phyloP scores from a whole-genome alignment of 2,113 vertebrate species.

The Dromiciops gliroides region DNA sequence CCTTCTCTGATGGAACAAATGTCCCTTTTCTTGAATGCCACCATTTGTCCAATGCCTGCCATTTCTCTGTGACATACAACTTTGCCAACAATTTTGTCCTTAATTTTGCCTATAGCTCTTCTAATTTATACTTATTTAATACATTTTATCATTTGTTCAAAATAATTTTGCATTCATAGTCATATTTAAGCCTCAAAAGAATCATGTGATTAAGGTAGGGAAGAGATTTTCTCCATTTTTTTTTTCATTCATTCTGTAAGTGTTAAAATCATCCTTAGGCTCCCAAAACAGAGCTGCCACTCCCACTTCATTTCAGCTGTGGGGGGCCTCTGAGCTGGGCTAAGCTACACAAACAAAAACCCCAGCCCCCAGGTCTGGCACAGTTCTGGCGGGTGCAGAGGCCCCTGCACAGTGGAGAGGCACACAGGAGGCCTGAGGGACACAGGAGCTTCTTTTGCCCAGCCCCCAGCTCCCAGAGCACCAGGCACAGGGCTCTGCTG shows the following conservation, averaged over 20 bases:
- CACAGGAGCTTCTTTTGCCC: no score
- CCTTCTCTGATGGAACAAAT: background rate
- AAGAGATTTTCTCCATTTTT: background rate
- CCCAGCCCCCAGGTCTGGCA: no score
- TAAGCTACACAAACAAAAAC: no score
- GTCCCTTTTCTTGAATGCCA: background rate
- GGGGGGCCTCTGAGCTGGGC: no score
- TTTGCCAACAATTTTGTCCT: background rate
- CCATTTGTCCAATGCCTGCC: background rate
- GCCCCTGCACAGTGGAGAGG: no score
- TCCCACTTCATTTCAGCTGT: no score
- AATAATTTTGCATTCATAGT: background rate
- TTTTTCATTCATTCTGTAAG: background rate
- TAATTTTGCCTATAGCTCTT: background rate
- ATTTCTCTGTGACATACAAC: background rate
- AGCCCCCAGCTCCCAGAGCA: no score
- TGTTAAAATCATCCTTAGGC: no score
- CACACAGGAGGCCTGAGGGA: no score
- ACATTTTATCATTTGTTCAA: background rate
- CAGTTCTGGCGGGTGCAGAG: no score
- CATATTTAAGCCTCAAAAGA: background rate
- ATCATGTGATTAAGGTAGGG: background rate
- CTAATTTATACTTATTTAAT: background rate
- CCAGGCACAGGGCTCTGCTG: no score
- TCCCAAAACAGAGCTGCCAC: no score